Evolutionary conservation across 2,888 invertebrate genomes (phyloP).

Genomic region (Halocaridina rubra): DNA sequence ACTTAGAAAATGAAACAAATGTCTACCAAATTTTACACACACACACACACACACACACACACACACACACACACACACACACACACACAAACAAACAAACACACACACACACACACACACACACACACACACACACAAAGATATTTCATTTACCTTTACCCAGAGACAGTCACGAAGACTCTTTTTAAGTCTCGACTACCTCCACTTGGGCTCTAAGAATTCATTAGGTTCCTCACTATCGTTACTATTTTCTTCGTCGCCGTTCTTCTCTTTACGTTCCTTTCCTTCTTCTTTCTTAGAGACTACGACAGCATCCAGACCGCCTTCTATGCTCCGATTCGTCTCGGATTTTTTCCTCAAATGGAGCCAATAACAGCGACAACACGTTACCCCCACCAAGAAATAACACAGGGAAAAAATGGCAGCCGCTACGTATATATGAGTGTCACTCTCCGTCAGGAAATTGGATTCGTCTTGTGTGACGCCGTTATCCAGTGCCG

Average conservation of each 20-base stretch:
- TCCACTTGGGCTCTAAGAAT: neutral
- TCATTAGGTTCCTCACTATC: neutral
- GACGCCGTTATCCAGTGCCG: neutral
- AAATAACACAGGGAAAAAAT: constrained; percentile 20
- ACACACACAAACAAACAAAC: too few relatives aligned
- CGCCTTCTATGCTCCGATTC: neutral
- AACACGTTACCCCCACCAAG: constrained; percentile 5
- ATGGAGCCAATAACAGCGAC: constrained; percentile 32
- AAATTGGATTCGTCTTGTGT: neutral
- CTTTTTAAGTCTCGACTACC: too few relatives aligned
- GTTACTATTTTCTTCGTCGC: neutral
- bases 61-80: too few relatives aligned
- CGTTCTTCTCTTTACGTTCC: neutral
- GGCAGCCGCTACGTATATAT: neutral
- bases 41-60: too few relatives aligned
- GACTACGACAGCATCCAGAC: neutral
- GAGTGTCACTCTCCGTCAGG: neutral
- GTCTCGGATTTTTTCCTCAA: constrained; percentile 1
- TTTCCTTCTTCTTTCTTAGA: neutral
- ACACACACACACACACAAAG: too few relatives aligned
- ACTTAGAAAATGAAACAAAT: too few relatives aligned
- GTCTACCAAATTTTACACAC: too few relatives aligned
- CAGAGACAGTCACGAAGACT: too few relatives aligned
- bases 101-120: too few relatives aligned
- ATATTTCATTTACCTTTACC: too few relatives aligned